phyloP scores from a whole-genome alignment of 1,140 invertebrate species.

The Anadara kagoshimensis region DNA sequence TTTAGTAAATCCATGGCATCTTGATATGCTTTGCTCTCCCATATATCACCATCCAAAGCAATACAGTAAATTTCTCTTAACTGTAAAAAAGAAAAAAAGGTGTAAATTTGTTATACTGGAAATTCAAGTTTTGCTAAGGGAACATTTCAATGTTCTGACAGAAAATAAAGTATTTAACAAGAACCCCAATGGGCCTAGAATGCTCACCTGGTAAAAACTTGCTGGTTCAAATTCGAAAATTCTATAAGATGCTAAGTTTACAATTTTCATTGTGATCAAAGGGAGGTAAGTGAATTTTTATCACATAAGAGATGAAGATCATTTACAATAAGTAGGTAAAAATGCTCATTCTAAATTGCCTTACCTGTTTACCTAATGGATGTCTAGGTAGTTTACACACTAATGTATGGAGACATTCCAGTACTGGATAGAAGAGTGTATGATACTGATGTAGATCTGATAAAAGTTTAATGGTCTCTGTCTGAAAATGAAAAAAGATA shows the following conservation, averaged over 20 bases:
- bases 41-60: slow-evolving; percentile 52
- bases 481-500: no score
- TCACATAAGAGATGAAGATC: background rate
- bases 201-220: background rate
- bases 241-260: no score
- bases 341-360: background rate
- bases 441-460: slow-evolving; percentile 57
- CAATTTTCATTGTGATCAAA: no score
- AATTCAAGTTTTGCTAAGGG: no score
- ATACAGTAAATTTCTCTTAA: slow-evolving; percentile 66
- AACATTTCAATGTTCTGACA: no score
- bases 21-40: slow-evolving; percentile 60
- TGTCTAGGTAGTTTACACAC: slow-evolving; percentile 61
- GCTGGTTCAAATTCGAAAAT: no score
- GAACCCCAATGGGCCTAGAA: background rate
- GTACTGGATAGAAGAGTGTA: slow-evolving; percentile 53
- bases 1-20: slow-evolving; percentile 60
- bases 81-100: no score
- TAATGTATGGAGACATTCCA: slow-evolving; percentile 63
- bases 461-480: slow-evolving; percentile 47
- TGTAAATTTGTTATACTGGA: no score
- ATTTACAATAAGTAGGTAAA: background rate
- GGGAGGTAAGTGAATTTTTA: no score
- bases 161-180: background rate
- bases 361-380: slow-evolving; percentile 72